Base-by-base conservation (phyloP, 2,113 vertebrate genomes). In the Bagarius yarrelli region DNA sequence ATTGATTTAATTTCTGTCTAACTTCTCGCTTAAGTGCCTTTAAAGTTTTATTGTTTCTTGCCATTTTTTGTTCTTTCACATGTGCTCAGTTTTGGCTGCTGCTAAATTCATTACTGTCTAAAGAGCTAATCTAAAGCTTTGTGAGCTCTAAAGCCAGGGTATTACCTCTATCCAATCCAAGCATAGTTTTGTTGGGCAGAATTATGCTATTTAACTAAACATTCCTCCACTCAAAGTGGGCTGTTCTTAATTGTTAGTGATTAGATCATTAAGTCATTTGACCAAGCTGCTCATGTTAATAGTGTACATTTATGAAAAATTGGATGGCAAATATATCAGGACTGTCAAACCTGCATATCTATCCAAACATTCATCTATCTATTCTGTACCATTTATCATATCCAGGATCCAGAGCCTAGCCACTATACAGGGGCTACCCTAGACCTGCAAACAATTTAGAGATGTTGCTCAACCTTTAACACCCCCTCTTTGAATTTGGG, bases 51-150 rank as follows among this genome's bases (percentile, higher is more conserved):
- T 47, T 70, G 44, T 71, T 53, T 78, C 30, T 53, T 25, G 70
- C 63, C 47, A 25, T 56, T 57, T 55, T 55, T 70, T 61, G 52
- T 55, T 73, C 63, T 80, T 79, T 23, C 34, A 52, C 63, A 8
- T 40, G 61, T 32, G 21, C 23, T 47, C 57, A 52, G 2, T 66
- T 36, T 73, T 27, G 21, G 66, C 12, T n/a, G 57, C 82, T 84
- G 85, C 64, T 76, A 74, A 81, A 69, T 56, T 69, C 78, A 83
- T 84, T 83, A 84, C 34, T 79, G 40, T 40, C 6, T 47, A 74
- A 73, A 52, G 16, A 14, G 19, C 3, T 3, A 40, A 40, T 6
- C 36, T 40, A 40, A 40, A 40, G 36, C 36, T 40, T 40, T 40
- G 36, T 40, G 36, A 6, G 6, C 3, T 40, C 6, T 6, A 40